A percentile compares a stretch with the other conserved stretches of the same genome.
Conservation (phyloP, 1,140 invertebrate species). For the Anthonomus grandis region DNA sequence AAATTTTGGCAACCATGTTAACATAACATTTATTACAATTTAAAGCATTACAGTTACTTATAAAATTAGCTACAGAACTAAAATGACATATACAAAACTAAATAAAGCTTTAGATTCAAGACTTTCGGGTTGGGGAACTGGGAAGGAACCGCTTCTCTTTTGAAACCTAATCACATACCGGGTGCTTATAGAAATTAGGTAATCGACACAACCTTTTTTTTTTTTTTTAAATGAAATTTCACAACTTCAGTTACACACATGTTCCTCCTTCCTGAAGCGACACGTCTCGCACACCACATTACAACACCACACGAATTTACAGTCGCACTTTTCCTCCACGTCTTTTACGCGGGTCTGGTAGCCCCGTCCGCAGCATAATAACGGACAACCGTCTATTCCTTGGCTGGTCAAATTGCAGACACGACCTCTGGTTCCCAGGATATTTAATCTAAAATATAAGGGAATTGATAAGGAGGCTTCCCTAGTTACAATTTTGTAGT, state of each 20-base stretch:
- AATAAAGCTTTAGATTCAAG: slow-evolving; percentile 22
- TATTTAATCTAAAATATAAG: slow-evolving; percentile 63
- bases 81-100: slow-evolving; percentile 7
- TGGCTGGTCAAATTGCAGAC: slow-evolving; percentile 78
- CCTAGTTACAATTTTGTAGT: not conserved
- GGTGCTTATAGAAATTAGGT: no score
- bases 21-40: not conserved
- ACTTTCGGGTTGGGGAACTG: not conserved
- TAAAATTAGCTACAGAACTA: not conserved
- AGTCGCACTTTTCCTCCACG: slow-evolving; percentile 87
- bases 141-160: not conserved
- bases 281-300: slow-evolving; percentile 84
- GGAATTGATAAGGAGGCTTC: not conserved
- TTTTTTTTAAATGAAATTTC: not conserved
- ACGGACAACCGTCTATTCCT: slow-evolving; percentile 75
- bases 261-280: slow-evolving; percentile 72
- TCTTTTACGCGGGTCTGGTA: slow-evolving; percentile 84
- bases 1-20: not conserved
- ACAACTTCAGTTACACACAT: slow-evolving; percentile 76
- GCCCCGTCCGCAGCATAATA: slow-evolving; percentile 88
- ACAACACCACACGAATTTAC: slow-evolving; percentile 93
- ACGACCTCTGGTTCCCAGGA: slow-evolving; percentile 79
- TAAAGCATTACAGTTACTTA: not conserved
- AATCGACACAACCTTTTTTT: not conserved
- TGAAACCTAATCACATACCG: not conserved